These are phyloP conservation scores for Zaprionus obscuricornis DNA, from an alignment of 2,888 invertebrate species.

Conservation along the genomic window DNA sequence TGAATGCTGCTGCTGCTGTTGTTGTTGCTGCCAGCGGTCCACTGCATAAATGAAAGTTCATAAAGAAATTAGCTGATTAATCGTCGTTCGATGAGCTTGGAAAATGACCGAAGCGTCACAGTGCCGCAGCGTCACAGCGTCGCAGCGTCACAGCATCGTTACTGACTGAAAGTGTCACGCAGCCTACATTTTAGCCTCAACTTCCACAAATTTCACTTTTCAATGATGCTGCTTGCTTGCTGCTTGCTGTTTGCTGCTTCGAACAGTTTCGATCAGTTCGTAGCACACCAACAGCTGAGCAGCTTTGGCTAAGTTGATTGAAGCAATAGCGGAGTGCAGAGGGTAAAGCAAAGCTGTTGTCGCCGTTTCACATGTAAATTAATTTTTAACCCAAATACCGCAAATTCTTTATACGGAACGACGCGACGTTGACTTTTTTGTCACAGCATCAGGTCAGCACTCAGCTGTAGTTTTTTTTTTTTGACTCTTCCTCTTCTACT, in stretches of 20 bases:
- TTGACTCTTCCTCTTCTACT: background rate
- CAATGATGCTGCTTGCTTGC: constrained; percentile 65
- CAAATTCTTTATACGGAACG: constrained; percentile 70
- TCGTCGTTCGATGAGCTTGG: constrained; percentile 78
- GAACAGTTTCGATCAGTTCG: too few species aligned
- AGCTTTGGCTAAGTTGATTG: too few species aligned
- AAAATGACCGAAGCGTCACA: too few species aligned
- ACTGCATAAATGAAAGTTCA: constrained; percentile 77
- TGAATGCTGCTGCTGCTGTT: constrained; percentile 41
- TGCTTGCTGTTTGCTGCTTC: too few species aligned
- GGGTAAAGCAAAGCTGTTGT: constrained; percentile 15
- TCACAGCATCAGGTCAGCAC: constrained; percentile 42
- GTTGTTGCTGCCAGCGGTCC: constrained; percentile 19
- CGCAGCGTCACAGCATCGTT: background rate
- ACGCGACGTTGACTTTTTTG: constrained; percentile 38
- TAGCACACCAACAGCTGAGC: constrained; percentile 37
- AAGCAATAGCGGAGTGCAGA: too few species aligned
- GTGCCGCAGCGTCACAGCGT: too few species aligned
- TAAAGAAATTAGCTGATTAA: constrained; percentile 79
- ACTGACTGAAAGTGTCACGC: constrained; percentile 76
- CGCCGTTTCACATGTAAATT: constrained; percentile 79
- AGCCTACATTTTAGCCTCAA: constrained; percentile 67
- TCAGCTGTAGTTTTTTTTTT: constrained; percentile 12
- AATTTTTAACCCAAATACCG: constrained; percentile 81
- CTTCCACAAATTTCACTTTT: constrained; percentile 73